Percentiles rank a stretch among this genome's conserved stretches.
phyloP scores from a whole-genome alignment of 1,140 invertebrate species.

The Dufourea novaeangliae region DNA sequence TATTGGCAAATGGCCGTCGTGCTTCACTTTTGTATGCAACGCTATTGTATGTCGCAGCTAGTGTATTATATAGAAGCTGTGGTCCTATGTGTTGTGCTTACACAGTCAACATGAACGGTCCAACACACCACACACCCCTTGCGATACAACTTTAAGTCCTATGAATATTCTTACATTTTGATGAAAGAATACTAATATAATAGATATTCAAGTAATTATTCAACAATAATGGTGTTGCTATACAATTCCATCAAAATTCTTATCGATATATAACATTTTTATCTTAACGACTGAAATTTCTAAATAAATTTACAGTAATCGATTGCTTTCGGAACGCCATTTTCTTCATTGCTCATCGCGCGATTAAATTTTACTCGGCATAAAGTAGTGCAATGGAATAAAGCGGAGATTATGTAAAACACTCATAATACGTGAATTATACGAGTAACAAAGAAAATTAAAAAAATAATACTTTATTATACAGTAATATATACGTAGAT shows the following conservation, averaged over 20 bases:
- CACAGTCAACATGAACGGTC: no score
- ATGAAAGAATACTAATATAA: no score
- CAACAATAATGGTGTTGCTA: not conserved
- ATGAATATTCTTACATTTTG: no score
- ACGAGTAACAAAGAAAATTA: not conserved
- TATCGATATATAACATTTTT: not conserved
- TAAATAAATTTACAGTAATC: not conserved
- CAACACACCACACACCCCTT: no score
- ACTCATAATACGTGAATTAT: not conserved
- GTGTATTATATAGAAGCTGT: no score
- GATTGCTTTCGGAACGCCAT: slow-evolving; percentile 48
- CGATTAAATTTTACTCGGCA: slow-evolving; percentile 32
- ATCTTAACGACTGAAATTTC: not conserved
- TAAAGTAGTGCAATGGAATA: slow-evolving; percentile 17
- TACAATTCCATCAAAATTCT: not conserved
- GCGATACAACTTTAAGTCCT: no score
- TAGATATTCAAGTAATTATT: no score
- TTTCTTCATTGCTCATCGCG: slow-evolving; percentile 9
- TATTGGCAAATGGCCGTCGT: no score
- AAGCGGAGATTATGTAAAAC: slow-evolving; percentile 37
- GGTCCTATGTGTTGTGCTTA: no score
- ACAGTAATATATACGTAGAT: not conserved
- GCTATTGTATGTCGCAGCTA: no score
- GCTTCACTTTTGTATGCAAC: no score
- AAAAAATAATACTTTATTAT: not conserved